These are phyloP conservation scores for Zeuzera pyrina DNA, from an alignment of 2,888 invertebrate genomes.

Conservation along the genomic window DNA sequence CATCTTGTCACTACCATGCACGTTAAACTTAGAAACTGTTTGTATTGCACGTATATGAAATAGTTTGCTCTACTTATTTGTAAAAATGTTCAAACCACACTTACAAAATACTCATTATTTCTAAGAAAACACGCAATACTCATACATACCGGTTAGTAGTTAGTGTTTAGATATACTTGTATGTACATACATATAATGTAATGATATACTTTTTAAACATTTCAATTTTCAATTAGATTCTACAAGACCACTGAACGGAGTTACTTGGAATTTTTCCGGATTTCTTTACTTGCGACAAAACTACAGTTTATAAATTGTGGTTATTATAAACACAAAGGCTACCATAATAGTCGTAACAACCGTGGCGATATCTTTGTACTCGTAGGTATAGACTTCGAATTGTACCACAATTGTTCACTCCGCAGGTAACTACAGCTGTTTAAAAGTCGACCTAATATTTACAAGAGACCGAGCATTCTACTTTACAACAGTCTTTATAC, in stretches of 20 bases:
- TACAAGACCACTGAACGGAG: slow-evolving; percentile 72
- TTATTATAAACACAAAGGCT: too few relatives aligned
- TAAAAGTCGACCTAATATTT: slow-evolving; percentile 89
- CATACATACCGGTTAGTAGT: slow-evolving; percentile 62
- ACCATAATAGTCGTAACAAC: too few relatives aligned
- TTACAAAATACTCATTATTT: too few relatives aligned
- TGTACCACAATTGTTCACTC: too few relatives aligned
- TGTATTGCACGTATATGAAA: slow-evolving; percentile 39
- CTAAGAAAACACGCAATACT: slow-evolving; percentile 65
- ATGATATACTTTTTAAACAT: not conserved
- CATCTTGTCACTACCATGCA: slow-evolving; percentile 39
- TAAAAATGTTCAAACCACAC: too few relatives aligned
- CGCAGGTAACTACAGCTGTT: slow-evolving; percentile 91
- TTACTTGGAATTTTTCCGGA: slow-evolving; percentile 63
- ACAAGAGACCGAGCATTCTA: slow-evolving; percentile 92
- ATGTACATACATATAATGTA: too few relatives aligned
- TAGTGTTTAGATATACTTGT: too few relatives aligned
- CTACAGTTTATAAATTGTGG: too few relatives aligned
- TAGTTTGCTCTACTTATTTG: slow-evolving; percentile 23
- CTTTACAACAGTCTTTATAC: slow-evolving; percentile 93
- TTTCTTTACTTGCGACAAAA: slow-evolving; percentile 25
- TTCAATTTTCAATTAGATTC: not conserved
- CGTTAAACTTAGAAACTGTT: slow-evolving; percentile 30
- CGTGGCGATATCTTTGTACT: too few relatives aligned
- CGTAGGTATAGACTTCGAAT: too few relatives aligned